phyloP scores from a whole-genome alignment of 2,888 invertebrate genomes.

The Aphelenchoides bicaudatus region DNA sequence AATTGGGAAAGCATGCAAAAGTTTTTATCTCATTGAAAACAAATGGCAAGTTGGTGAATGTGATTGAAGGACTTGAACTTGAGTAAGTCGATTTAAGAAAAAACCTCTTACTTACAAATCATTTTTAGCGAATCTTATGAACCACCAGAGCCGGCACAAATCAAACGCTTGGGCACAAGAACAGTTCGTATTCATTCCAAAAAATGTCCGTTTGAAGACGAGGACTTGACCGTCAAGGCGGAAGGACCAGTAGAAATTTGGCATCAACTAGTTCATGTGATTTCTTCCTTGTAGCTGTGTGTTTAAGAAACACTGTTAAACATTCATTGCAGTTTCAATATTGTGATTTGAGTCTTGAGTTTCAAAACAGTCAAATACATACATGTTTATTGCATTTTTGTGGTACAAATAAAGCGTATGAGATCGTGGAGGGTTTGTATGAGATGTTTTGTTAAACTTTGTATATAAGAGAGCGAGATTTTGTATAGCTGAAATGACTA shows the following conservation, averaged over 20 bases:
- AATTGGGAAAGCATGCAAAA: constrained; percentile 3
- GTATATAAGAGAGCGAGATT: too few species aligned
- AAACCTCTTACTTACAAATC: not conserved
- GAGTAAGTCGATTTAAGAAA: constrained; percentile 19
- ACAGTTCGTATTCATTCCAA: not conserved
- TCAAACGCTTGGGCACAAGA: constrained; percentile 6
- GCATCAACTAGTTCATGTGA: not conserved
- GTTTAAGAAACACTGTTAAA: too few species aligned
- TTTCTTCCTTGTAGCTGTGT: too few species aligned
- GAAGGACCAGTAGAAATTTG: not conserved
- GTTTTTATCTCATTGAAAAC: constrained; percentile 3
- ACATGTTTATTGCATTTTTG: too few species aligned
- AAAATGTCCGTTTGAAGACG: constrained; percentile 6
- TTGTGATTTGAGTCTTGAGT: too few species aligned
- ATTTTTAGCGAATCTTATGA: constrained; percentile 11
- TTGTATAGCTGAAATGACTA: too few species aligned
- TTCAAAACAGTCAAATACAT: too few species aligned
- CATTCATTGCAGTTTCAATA: too few species aligned
- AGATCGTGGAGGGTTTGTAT: too few species aligned
- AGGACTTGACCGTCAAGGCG: not conserved
- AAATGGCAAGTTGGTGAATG: constrained; percentile 8
- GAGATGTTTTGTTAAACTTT: too few species aligned
- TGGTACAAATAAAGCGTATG: too few species aligned
- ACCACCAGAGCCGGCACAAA: constrained; percentile 6
- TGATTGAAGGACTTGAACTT: constrained; percentile 6